Percentiles rank a stretch among this genome's conserved stretches.
Conservation (phyloP, 2,888 invertebrate species). For the Noctua janthe region DNA sequence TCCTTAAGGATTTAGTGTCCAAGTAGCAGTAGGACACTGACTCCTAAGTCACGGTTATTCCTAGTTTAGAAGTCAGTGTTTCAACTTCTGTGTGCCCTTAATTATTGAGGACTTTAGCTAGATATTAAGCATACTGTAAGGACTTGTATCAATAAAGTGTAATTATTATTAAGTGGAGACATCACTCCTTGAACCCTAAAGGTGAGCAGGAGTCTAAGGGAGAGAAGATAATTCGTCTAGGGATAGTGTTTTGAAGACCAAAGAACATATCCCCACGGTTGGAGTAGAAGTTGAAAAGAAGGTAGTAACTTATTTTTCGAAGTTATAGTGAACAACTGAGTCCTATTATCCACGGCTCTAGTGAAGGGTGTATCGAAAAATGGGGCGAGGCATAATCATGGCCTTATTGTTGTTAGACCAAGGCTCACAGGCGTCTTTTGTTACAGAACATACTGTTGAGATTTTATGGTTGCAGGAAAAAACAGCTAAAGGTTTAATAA, state of each 20-base stretch:
- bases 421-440: conserved; percentile 1
- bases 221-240: neutral
- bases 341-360: neutral
- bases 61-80: no score
- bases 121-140: no score
- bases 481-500: no score
- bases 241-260: neutral
- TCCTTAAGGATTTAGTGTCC: no score
- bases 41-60: no score
- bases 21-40: no score
- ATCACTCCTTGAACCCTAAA: neutral
- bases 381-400: neutral
- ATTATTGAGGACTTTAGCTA: no score
- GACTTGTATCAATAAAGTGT: neutral
- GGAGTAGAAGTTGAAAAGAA: neutral
- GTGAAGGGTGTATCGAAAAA: neutral
- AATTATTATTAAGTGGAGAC: neutral
- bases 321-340: neutral
- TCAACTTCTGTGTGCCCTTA: no score
- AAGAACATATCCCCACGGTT: neutral
- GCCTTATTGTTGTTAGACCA: neutral
- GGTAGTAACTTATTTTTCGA: conserved; percentile 1
- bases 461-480: neutral
- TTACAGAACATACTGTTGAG: conserved; percentile 1
- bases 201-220: neutral